A percentile compares a stretch with the other conserved stretches of the same genome.
These are phyloP conservation scores for Monochamus saltuarius DNA, from an alignment of 1,140 invertebrate genomes.

Conservation along the genomic window DNA sequence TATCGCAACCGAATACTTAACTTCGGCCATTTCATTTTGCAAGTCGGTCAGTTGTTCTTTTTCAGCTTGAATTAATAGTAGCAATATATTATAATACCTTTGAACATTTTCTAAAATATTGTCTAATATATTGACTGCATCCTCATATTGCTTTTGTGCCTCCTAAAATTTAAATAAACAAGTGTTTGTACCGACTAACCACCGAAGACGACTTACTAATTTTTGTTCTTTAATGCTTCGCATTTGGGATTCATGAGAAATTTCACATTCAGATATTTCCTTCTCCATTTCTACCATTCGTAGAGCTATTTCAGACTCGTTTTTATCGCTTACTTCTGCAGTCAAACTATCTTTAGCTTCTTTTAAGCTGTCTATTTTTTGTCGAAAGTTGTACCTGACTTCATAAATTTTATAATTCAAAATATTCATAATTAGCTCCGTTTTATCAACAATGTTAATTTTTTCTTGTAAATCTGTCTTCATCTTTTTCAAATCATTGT, in stretches of 20 bases:
- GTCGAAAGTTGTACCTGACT: constrained; percentile 27
- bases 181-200: constrained; percentile 3
- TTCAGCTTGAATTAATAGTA: constrained; percentile 26
- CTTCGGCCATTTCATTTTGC: constrained; percentile 6
- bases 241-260: constrained; percentile 25
- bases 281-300: constrained; percentile 26
- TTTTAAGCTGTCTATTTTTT: constrained; percentile 21
- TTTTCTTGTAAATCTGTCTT: constrained; percentile 21
- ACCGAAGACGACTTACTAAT: constrained; percentile 22
- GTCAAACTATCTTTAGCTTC: constrained; percentile 19
- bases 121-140: constrained; percentile 21
- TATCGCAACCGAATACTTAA: constrained; percentile 17
- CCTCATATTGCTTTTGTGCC: constrained; percentile 31
- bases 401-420: constrained; percentile 36
- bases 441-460: constrained; percentile 24
- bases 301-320: constrained; percentile 20
- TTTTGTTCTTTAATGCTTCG: constrained; percentile 29
- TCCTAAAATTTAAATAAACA: constrained; percentile 19
- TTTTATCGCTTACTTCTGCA: constrained; percentile 1
- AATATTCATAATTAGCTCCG: constrained; percentile 29
- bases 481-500: constrained; percentile 20
- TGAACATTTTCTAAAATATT: constrained; percentile 23
- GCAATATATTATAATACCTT: constrained; percentile 21
- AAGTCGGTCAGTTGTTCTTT: constrained; percentile 13
- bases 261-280: constrained; percentile 29